Evolutionary conservation across 2,113 vertebrate species (phyloP).

Genomic region (Myiagra hebetior): DNA sequence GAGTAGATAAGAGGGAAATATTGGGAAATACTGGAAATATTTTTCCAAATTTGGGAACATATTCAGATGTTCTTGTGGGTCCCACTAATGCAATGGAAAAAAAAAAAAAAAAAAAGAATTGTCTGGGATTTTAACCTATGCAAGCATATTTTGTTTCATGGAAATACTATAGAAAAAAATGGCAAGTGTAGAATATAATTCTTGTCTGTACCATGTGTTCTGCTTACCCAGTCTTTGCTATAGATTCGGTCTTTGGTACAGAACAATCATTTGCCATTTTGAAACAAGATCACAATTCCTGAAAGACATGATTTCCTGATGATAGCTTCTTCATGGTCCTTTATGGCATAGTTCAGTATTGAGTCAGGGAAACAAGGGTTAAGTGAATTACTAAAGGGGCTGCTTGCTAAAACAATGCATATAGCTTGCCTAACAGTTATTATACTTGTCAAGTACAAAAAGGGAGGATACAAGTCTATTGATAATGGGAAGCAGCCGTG

Average conservation of each 20-base stretch:
- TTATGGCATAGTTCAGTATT: not conserved
- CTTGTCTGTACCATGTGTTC: not conserved
- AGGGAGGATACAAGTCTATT: too few relatives aligned
- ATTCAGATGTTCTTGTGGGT: not conserved
- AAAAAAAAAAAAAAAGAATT: not conserved
- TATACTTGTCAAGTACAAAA: too few relatives aligned
- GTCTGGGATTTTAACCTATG: not conserved
- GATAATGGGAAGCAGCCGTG: too few relatives aligned
- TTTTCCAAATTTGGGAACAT: not conserved
- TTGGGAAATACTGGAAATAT: not conserved
- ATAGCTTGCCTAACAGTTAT: too few relatives aligned
- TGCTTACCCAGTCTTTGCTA: not conserved
- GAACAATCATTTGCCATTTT: not conserved
- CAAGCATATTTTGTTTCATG: not conserved
- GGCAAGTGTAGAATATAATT: not conserved
- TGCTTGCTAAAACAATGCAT: too few relatives aligned
- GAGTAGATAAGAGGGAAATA: not conserved
- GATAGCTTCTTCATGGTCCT: not conserved
- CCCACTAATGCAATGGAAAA: not conserved
- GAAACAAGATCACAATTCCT: not conserved
- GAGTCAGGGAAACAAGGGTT: too few relatives aligned
- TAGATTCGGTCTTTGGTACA: not conserved
- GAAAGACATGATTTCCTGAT: not conserved
- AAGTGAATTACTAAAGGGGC: too few relatives aligned
- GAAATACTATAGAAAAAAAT: not conserved